Base-by-base conservation (phyloP, 1,140 invertebrate genomes). In the Acyrthosiphon pisum region DNA sequence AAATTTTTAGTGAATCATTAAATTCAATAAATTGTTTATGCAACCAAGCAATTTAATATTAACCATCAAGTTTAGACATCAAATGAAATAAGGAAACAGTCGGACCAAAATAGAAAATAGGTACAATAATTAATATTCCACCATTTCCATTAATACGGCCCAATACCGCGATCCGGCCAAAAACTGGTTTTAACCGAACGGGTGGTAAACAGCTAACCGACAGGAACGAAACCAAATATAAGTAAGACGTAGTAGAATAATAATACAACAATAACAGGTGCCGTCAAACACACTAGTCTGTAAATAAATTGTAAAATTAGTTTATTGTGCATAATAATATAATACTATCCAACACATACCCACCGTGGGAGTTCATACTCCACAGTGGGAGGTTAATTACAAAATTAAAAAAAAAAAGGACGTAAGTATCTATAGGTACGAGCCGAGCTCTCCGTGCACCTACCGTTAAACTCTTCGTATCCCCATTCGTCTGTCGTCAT, bases 381-480 rank as follows among this genome's bases (percentile, higher is more conserved):
- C 26, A 4, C 11, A 68, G 60, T 68, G 30, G 60, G 30, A 11
- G 11, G 60, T 76, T 18, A n/a, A 76, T 6, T 14, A 76, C 14
- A 6, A 60, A 60, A 23, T 53, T 22, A 53, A 53, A 53, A 53
- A 53, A 22, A 1, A 18, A 1, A 50, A 50, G 8, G 11, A 9
- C 50, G 18, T 23, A 53, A 53, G 0, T 50, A 53, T 53, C 20
- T 53, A 50, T 46, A 50, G 48, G 48, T 50, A 50, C 30, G 30
- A 76, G 41, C 37, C 41, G 41, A 37, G 44, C 30, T n/a, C 44
- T 50, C 86, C 46, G 48, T 35, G 46, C 60, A 91, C 90, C 90
- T 91, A 91, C 90, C 90, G 90, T 91, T 91, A 35, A 50, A 91
- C 41, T 91, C 90, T 81, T 91, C 90, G 90, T 91, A 91, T 81